Base-by-base conservation (phyloP, 2,113 vertebrate species). In the Leptosomus discolor region DNA sequence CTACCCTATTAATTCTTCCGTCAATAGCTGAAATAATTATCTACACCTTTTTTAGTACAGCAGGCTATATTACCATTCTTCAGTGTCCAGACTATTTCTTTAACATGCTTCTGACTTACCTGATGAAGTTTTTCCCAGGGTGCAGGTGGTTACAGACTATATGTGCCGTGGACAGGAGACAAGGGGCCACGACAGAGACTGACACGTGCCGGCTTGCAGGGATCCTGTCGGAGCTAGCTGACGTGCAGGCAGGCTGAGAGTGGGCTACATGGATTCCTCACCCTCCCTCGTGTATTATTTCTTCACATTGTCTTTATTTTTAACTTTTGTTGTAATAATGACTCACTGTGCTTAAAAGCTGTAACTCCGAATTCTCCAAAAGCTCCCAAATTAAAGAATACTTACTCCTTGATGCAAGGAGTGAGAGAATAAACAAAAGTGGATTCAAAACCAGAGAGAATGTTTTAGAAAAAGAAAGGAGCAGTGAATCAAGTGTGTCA, bases 341-440 rank as follows among this genome's bases (percentile, higher is more conserved):
- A 96, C 64, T 96, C 73, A 84, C 53, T 71, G 64, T 50, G 43
- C 86, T 94, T 87, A 95, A 91, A 96, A 91, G 80, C 60, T 75
- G 9, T 58, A 85, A 89, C 61, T 84, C 41, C 32, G 73, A 82
- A 71, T 85, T 91, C 80, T 71, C 48, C 37, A 85, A 67, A 78
- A 78, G 24, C 65, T 94, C 51, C 15, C 61, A 87, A 88, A 82
- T 15, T 26, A 67, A 80, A 83, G 71, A 92, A 46, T 67, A 39
- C 6, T 83, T 67, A 39, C 6, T 83, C 63, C 70, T 53, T 73
- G 20, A 84, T 50, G 43, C 14, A 89, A 81, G 37, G 43, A 89
- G 15, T 34, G 36, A 77, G 39, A 94, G 48, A 78, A 78, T 56
- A 95, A 87, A 39, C 58, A 89, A 63, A 61, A 81, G 39, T 24